Base-by-base conservation (phyloP, 2,797 vertebrate species). In the Falco biarmicus region DNA sequence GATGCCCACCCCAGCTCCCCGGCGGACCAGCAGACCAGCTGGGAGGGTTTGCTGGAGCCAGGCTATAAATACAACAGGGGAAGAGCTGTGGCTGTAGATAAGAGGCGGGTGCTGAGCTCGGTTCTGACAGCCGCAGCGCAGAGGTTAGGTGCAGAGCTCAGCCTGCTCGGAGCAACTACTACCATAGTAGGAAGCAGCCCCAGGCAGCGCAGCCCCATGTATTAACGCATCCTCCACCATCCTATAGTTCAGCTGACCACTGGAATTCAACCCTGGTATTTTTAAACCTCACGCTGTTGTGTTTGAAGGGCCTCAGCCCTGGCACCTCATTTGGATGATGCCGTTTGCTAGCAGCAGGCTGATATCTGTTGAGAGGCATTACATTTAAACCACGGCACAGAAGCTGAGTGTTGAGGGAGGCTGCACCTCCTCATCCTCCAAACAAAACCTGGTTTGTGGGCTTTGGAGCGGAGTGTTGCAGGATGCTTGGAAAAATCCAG, bases 111-210 rank as follows among this genome's bases (percentile, higher is more conserved):
- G 70, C 29, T 18, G 84, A 76, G 8, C 57, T 4, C 0, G 4
- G 63, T 28, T 32, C 57, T 37, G 61, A n/a, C 77, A 73, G 85
- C 59, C 54, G 12, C 75, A 39, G 59, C 89, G 66, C 47, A 8
- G 79, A 37, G 81, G 60, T 32, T 11, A 48, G 70, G 37, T 19
- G 80, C 70, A 13, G 61, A 18, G 81, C 89, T 88, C 69, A 14
- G 86, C 87, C 45, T 5, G 63, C 70, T 20, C 12, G 1, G 21
- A 92, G 15, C 90, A 37, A 50, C 85, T 39, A n/a, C 93, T 93
- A 47, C 96, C 93, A 82, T 84, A 95, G 95, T 87, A 89, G 97
- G 96, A 90, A 95, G 60, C 45, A 9, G 83, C 21, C 73, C 3
- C 0, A 6, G n/a, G 71, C 54, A 22, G 57, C 18, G 37, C 75